Conservation (phyloP, 2,888 invertebrate genomes). For the Drosophila nr. perissopoda region DNA sequence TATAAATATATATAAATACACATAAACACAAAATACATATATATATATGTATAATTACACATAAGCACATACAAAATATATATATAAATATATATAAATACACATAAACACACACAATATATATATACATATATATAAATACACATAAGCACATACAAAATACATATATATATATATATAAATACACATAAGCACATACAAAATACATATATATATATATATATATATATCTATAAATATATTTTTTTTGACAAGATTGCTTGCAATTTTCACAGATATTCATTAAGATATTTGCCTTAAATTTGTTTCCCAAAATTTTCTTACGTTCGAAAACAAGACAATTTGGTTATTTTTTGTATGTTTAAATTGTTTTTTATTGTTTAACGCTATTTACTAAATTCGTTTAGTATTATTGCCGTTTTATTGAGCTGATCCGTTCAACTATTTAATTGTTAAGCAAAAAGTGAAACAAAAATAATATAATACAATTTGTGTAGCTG, state of each 20-base stretch:
- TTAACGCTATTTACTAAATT: neutral
- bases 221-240: no score
- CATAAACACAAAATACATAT: neutral
- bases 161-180: neutral
- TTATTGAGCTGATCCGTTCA: slow-evolving; percentile 12
- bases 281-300: neutral
- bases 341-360: neutral
- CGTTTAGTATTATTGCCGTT: neutral
- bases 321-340: no score
- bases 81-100: no score
- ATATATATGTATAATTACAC: no score
- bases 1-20: neutral
- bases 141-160: no score
- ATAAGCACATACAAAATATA: no score
- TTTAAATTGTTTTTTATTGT: neutral
- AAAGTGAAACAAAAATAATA: neutral
- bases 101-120: no score
- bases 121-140: no score
- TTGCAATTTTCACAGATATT: slow-evolving; percentile 1
- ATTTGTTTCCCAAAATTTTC: neutral
- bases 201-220: no score
- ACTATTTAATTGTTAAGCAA: slow-evolving; percentile 24
- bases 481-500: slow-evolving; percentile 14
- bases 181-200: no score
- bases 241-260: neutral